Evolutionary conservation across 1,140 invertebrate genomes (phyloP).

Genomic region (Physella acuta): DNA sequence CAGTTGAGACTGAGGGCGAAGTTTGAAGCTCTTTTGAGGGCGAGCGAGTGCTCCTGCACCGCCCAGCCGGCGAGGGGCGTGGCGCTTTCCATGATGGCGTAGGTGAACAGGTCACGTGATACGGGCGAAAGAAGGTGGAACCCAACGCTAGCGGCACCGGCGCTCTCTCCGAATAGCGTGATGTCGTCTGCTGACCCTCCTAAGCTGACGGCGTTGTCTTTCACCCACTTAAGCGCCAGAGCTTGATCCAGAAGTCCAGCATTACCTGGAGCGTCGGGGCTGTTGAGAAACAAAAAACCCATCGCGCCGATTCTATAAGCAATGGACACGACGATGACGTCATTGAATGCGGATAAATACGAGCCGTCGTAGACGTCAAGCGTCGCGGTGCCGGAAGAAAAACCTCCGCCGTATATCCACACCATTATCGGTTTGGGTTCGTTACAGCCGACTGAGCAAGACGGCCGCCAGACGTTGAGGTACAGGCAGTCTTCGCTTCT

Average conservation of each 20-base stretch:
- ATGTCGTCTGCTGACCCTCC: constrained; percentile 71
- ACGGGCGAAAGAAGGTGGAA: constrained; percentile 86
- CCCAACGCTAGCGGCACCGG: constrained; percentile 74
- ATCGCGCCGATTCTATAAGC: constrained; percentile 76
- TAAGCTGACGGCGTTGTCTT: constrained; percentile 71
- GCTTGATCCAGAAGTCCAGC: constrained; percentile 66
- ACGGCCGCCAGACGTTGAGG: constrained; percentile 83
- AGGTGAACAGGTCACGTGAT: constrained; percentile 79
- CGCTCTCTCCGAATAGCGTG: constrained; percentile 72
- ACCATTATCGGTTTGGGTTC: constrained; percentile 78
- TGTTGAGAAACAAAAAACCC: constrained; percentile 67
- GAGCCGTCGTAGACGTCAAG: constrained; percentile 91
- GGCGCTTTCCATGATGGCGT: constrained; percentile 68
- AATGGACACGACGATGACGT: constrained; percentile 70
- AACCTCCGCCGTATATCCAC: constrained; percentile 95
- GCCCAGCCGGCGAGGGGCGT: constrained; percentile 80
- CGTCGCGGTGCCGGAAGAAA: constrained; percentile 86
- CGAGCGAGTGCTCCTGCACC: constrained; percentile 79
- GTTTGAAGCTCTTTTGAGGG: constrained; percentile 67
- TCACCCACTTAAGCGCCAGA: constrained; percentile 72
- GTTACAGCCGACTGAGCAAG: constrained; percentile 76
- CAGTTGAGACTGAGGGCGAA: constrained; percentile 34
- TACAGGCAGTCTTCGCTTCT: constrained; percentile 94
- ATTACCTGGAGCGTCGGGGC: constrained; percentile 61
- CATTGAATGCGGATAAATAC: constrained; percentile 74